Evolutionary conservation across 2,797 vertebrate genomes (phyloP), one percentile per base, ranked within the genome.

Genomic region (Enteromius anoplus): DNA sequence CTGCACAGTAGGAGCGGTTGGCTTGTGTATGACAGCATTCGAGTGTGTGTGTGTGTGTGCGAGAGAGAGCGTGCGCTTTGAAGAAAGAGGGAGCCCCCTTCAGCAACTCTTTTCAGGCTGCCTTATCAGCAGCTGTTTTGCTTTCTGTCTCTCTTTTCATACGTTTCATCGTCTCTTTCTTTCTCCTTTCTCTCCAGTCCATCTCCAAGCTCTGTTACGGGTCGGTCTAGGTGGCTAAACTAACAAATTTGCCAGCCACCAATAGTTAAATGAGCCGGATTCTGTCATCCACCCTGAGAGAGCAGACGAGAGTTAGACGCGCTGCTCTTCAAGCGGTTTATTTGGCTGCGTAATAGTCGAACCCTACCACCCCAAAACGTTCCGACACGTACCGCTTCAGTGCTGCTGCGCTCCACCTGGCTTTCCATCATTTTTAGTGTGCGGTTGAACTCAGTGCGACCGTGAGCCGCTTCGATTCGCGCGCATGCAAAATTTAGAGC

Each of bases 81-180:
- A 85, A 87, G 84, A 85, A 84, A 87, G 81, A 86, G 82, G 78
- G 77, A 87, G 85, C 80, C 82, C 87, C 85, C 81, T 85, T 90
- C 80, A 84, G 82, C 80, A 86, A 84, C 73, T 86, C 81, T 86
- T 85, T 78, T 75, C 70, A 79, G 76, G 82, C 80, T 83, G 71
- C 83, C 81, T 85, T 87, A 88, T 87, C 85, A 86, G 84, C 84
- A 89, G 86, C 79, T 86, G 84, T 72, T 86, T 81, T 77, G 81
- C 85, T 85, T 84, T 80, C 77, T 19, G 53, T 47, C 84, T 81
- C 40, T 84, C 55, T 69, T 26, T 42, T 78, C 37, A 47, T 58
- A 58, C 55, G 23, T 34, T 69, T 55, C 77, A 5, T 71, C 68
- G 11, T 58, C 34, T 71, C 51, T 68, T 51, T 34, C 75, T 53